Conservation (phyloP, 2,113 vertebrate species). For the Stigmatopora nigra region DNA sequence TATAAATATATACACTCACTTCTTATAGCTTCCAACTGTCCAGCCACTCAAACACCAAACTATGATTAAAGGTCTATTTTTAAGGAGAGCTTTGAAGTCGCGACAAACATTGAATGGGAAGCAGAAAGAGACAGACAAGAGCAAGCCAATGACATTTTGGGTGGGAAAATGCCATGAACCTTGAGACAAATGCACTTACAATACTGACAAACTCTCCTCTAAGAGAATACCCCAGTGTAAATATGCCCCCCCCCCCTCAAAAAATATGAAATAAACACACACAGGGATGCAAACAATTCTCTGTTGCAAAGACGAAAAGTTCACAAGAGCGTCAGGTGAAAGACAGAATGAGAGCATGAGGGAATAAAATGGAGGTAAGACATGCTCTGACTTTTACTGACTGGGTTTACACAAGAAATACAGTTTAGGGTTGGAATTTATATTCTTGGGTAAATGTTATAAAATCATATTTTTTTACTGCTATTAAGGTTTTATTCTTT, state of each 20-base stretch:
- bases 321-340: slow-evolving; percentile 43
- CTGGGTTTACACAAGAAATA: slow-evolving; percentile 8
- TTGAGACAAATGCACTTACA: slow-evolving; percentile 11
- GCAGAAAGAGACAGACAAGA: slow-evolving; percentile 29
- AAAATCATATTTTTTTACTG: not conserved
- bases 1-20: slow-evolving; percentile 70
- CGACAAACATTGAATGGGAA: slow-evolving; percentile 29
- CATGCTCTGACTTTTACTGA: not conserved
- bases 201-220: slow-evolving; percentile 16
- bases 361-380: slow-evolving; percentile 13
- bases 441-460: not conserved
- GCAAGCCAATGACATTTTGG: slow-evolving; percentile 10
- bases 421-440: not conserved
- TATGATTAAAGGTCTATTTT: slow-evolving; percentile 76
- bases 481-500: too few relatives aligned
- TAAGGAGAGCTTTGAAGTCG: slow-evolving; percentile 65
- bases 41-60: slow-evolving; percentile 59
- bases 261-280: slow-evolving; percentile 28
- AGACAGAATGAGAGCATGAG: slow-evolving; percentile 60
- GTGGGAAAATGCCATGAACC: slow-evolving; percentile 26
- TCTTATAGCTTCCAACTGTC: slow-evolving; percentile 68
- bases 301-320: slow-evolving; percentile 39
- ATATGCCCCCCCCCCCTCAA: slow-evolving; percentile 7
- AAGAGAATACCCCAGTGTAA: slow-evolving; percentile 45
- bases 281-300: slow-evolving; percentile 26